A percentile compares a stretch with the other conserved stretches of the same genome.
These are phyloP conservation scores for Lucifuga dentata DNA, from an alignment of 2,113 vertebrate species.

Conservation along the genomic window DNA sequence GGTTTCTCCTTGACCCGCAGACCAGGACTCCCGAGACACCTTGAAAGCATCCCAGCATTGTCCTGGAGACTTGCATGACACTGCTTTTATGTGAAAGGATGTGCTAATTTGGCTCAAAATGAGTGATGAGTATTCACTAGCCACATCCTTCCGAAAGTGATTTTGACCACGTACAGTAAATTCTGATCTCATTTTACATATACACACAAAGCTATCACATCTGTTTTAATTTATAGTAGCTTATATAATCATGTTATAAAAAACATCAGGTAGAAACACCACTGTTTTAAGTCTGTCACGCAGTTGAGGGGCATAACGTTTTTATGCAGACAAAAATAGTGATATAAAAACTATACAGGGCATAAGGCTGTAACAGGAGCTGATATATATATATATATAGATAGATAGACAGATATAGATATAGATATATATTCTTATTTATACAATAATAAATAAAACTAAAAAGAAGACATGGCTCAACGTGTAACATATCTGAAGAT, in stretches of 20 bases:
- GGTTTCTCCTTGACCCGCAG: slow-evolving; percentile 56
- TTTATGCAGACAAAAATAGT: slow-evolving; percentile 10
- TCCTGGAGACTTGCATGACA: slow-evolving; percentile 31
- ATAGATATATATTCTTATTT: slow-evolving; percentile 8
- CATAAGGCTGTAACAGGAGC: slow-evolving; percentile 30
- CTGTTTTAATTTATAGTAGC: slow-evolving; percentile 6
- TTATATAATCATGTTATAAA: slow-evolving; percentile 24
- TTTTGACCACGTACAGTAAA: slow-evolving; percentile 23
- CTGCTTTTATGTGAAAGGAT: slow-evolving; percentile 13
- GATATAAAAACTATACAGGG: slow-evolving; percentile 57
- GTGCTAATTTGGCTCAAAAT: background rate
- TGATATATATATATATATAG: slow-evolving; percentile 13
- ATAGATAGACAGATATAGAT: too few species aligned
- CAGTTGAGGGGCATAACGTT: slow-evolving; percentile 45
- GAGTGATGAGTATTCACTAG: background rate
- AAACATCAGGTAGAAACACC: slow-evolving; percentile 8
- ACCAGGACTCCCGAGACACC: slow-evolving; percentile 48
- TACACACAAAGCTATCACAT: slow-evolving; percentile 16
- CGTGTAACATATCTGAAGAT: slow-evolving; percentile 42
- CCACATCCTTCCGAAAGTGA: slow-evolving; percentile 14
- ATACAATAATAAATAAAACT: slow-evolving; percentile 67
- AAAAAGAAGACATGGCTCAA: slow-evolving; percentile 48
- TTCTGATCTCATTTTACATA: slow-evolving; percentile 21
- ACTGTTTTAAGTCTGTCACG: slow-evolving; percentile 38
- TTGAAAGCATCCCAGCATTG: slow-evolving; percentile 61